Evolutionary conservation across 2,888 invertebrate genomes (phyloP), one percentile per base, ranked within the genome.

Genomic region (Erebia epiphron): DNA sequence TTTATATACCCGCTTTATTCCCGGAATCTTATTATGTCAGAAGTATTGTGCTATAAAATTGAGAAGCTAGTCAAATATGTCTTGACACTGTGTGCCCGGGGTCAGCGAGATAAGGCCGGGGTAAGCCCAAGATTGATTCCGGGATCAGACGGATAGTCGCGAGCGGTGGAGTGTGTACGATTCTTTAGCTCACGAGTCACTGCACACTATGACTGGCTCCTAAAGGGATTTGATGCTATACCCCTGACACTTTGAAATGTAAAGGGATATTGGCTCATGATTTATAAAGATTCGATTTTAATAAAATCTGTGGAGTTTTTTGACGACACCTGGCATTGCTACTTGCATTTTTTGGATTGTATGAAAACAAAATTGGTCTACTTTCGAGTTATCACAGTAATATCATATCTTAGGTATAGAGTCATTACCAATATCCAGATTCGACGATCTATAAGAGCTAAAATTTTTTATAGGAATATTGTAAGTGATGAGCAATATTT

Each of bases 91-190:
- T 82, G 82, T 79, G 83, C 79, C 82, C 85, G 84, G 89, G 91
- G 91, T 91, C 90, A 90, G 85, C 76, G 77, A 92, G 92, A 92
- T 92, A 92, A 90, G 88, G 83, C 82, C 75, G 79, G 77, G 80
- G 80, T 89, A 89, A 91, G 84, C 86, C 89, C 81, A 81, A 89
- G 92, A 92, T 92, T 92, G 92, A 92, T 93, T 89, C 91, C 86
- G 83, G 91, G 92, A 90, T 92, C 89, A 90, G 79, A 57, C 83
- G 85, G 86, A 83, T 83, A 84, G 83, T 80, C 77, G 84, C 80
- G 79, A 74, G 79, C 87, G 84, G 83, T 87, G 86, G 76, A 88
- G 89, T 91, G 91, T 86, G 81, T 80, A 82, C 86, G 84, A 91
- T 91, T 87, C 90, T 79, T 91, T 92, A 89, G 88, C 18, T 91